Percentiles rank a stretch among this genome's conserved stretches.
These are phyloP conservation scores for Cheirogaleus medius DNA, from an alignment of 2,113 vertebrate genomes.

Conservation along the genomic window DNA sequence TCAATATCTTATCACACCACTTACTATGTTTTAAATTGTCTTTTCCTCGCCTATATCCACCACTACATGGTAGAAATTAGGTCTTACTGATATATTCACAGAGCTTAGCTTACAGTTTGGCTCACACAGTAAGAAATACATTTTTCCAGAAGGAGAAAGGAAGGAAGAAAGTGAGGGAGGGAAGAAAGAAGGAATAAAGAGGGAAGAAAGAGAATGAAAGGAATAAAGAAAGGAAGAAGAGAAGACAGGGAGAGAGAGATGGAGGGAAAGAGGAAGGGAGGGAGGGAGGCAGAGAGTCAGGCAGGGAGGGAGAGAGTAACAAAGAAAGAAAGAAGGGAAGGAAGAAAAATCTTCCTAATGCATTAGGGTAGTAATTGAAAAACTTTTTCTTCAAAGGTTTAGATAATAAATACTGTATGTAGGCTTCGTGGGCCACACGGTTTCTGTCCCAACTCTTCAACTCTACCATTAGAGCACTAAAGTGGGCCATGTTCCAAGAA, in stretches of 20 bases:
- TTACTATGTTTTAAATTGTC: background rate
- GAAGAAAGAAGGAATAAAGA: background rate
- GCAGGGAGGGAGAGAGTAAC: background rate
- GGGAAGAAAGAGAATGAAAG: no score
- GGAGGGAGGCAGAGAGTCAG: background rate
- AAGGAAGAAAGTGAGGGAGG: background rate
- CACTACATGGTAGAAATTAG: background rate
- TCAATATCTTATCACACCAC: background rate
- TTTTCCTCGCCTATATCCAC: background rate
- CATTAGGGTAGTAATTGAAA: background rate
- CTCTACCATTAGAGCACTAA: background rate
- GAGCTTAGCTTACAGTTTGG: background rate
- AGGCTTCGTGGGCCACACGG: background rate
- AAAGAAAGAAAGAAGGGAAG: background rate
- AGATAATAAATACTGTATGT: background rate
- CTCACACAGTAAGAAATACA: background rate
- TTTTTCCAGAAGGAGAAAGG: background rate
- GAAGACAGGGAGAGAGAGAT: background rate
- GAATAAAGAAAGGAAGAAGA: no score
- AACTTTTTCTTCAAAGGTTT: background rate
- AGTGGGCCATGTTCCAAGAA: background rate
- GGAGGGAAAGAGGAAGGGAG: background rate
- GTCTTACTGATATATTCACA: background rate
- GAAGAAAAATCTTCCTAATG: background rate
- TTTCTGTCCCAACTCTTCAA: background rate